These are phyloP conservation scores for Mactromeris polynyma DNA, from an alignment of 2,888 invertebrate species.

Conservation along the genomic window DNA sequence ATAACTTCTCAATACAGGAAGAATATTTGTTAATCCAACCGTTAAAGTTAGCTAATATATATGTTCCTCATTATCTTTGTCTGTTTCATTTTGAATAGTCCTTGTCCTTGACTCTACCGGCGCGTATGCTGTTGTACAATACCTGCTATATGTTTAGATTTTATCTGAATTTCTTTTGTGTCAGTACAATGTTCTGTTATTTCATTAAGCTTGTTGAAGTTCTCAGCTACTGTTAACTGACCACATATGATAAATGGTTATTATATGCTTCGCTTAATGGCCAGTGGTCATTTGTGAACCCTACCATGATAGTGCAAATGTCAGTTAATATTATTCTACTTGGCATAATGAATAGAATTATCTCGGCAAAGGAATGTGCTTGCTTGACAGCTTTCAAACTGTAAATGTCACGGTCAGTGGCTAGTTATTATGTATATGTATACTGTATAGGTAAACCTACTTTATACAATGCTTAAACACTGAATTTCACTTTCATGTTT, in stretches of 20 bases:
- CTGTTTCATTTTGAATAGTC: too few species aligned
- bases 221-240: too few species aligned
- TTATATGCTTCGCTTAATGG: background rate
- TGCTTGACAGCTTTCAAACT: conserved; percentile 23
- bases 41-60: too few species aligned
- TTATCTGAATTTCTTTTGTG: too few species aligned
- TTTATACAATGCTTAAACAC: background rate
- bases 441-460: background rate
- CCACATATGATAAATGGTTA: background rate
- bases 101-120: too few species aligned
- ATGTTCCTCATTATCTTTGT: too few species aligned
- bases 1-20: too few species aligned
- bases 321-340: background rate
- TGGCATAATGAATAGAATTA: conserved; percentile 15
- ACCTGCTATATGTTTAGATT: too few species aligned
- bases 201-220: too few species aligned
- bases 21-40: too few species aligned
- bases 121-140: too few species aligned
- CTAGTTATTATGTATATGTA: background rate
- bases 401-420: background rate
- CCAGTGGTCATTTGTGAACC: conserved; percentile 20
- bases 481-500: background rate
- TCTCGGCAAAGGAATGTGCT: conserved; percentile 27
- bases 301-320: conserved; percentile 7
- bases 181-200: too few species aligned